Percentiles rank a stretch among this genome's conserved stretches.
Conservation (phyloP, 2,797 vertebrate genomes). For the Odontamblyopus rebecca region DNA sequence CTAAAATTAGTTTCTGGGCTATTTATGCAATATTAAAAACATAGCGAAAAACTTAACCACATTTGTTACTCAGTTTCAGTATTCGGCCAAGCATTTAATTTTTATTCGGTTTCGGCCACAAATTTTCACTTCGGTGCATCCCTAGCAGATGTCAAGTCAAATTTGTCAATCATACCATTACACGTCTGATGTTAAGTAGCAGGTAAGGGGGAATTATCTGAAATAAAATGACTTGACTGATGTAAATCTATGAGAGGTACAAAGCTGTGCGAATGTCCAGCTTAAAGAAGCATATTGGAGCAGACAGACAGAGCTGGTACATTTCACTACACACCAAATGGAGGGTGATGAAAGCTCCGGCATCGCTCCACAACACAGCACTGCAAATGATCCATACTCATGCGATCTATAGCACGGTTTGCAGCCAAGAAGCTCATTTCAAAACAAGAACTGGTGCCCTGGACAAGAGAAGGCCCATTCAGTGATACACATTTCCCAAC, state of each 20-base stretch:
- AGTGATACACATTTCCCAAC: too few species aligned
- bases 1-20: too few species aligned
- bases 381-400: conserved; percentile 43
- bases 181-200: neutral
- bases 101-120: too few species aligned
- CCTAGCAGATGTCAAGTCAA: too few species aligned
- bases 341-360: conserved; percentile 43
- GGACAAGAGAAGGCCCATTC: neutral
- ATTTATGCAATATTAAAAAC: too few species aligned
- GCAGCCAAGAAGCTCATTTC: neutral
- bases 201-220: neutral
- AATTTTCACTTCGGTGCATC: too few species aligned
- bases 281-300: conserved; percentile 30
- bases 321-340: conserved; percentile 32
- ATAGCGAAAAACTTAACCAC: too few species aligned
- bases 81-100: too few species aligned
- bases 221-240: neutral
- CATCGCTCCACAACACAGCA: conserved; percentile 28
- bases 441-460: neutral
- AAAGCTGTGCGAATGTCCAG: conserved; percentile 12
- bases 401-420: conserved; percentile 19
- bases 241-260: conserved; percentile 15
- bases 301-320: conserved; percentile 20
- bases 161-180: neutral
- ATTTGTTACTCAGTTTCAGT: too few species aligned